Base-by-base conservation (phyloP, 2,888 invertebrate species). In the Clepsis dumicolana region DNA sequence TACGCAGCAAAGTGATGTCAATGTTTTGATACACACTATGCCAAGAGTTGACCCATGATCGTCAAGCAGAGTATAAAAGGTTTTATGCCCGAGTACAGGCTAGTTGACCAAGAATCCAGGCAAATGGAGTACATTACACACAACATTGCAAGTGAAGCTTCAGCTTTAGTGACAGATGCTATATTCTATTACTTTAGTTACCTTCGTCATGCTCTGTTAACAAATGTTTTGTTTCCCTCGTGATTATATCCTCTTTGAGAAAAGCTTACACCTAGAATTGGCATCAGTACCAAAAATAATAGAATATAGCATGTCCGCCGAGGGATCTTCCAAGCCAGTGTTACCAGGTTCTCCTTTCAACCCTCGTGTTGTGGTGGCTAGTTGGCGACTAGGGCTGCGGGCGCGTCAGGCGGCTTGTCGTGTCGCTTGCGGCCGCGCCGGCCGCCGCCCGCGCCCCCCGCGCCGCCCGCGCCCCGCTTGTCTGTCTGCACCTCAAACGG, bases 401-500 rank as follows among this genome's bases (percentile, higher is more conserved):
- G 63, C 14, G 75, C 71, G 21, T 80, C 78, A 60, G 79, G 76
- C 76, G 79, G 76, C 76, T 87, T 85, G 86, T 91, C 91, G 79
- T 86, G 88, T 4, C 88, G 83, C 82, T 86, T 88, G 78, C 88
- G 85, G 41, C 86, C 82, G 16, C 89, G 82, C 4, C 87, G 85
- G 88, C 94, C 93, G 53, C 93, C 85, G 74, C 71, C 92, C 84
- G 82, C 94, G 79, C 94, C 93, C 66, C 95, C 93, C 83, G 70
- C 94, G 88, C 74, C 94, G 74, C 71, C 91, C 84, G 82, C 94
- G 79, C 94, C 93, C 66, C 95, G 94, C 85, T 95, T 96, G 78
- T 95, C 95, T 2, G 89, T 84, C 70, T 93, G 92, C 76, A 93
- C 88, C 74, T 95, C 95, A 78, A 94, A 94, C 8, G 94, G 91